A percentile compares a stretch with the other conserved stretches of the same genome.
phyloP scores from a whole-genome alignment of 2,797 vertebrate genomes.

The Rachycentron canadum region DNA sequence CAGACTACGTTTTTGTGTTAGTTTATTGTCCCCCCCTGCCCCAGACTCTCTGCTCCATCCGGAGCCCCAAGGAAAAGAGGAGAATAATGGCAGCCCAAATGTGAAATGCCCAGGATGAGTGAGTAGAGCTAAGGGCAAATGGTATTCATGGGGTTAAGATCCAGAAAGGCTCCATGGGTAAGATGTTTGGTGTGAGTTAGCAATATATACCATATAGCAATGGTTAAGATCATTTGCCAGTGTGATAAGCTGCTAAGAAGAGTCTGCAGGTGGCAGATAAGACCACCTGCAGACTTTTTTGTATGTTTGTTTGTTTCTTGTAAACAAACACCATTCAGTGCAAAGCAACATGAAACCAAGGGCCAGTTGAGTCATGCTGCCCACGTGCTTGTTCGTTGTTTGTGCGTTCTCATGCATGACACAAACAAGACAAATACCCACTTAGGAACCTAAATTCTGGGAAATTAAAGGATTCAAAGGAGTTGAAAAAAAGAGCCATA shows the following conservation, averaged over 20 bases:
- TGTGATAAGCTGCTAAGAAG: neutral
- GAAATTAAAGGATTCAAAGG: neutral
- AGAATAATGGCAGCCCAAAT: neutral
- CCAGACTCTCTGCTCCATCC: neutral
- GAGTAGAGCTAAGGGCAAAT: neutral
- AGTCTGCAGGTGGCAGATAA: neutral
- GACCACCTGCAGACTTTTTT: no score
- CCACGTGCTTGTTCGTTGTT: neutral
- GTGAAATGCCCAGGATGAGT: neutral
- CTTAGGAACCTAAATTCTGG: neutral
- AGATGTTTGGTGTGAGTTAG: neutral
- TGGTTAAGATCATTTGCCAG: neutral
- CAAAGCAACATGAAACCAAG: neutral
- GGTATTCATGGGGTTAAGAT: neutral
- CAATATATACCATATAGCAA: neutral
- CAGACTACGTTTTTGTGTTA: neutral
- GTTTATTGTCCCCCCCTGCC: neutral
- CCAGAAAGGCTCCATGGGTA: neutral
- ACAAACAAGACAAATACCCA: neutral
- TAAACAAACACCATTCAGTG: neutral
- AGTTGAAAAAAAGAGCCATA: no score
- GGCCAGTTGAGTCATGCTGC: neutral
- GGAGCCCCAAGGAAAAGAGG: neutral
- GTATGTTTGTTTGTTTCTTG: no score
- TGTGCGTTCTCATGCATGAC: neutral